Base-by-base conservation (phyloP, 2,113 vertebrate species). In the Gavia stellata region DNA sequence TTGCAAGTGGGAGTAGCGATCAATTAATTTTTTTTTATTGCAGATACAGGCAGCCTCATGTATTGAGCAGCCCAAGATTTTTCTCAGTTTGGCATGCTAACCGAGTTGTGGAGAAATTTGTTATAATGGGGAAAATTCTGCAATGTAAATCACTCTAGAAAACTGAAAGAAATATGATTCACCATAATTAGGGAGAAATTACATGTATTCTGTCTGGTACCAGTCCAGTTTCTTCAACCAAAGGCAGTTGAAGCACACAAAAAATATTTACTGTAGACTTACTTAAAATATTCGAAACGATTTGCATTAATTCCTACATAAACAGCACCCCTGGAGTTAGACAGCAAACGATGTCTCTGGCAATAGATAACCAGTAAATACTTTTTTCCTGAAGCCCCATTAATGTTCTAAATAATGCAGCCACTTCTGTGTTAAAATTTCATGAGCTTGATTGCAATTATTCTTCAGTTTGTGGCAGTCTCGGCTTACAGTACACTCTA, bases 371-470 rank as follows among this genome's bases (percentile, higher is more conserved):
- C 79, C 62, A 97, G 38, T 58, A 97, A 97, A 97, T 96, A 96
- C 44, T 40, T 97, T 89, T 81, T 94, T 94, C 55, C 79, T 93
- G 79, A 96, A 96, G 93, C 53, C 75, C 78, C 36, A 77, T 94
- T 92, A 85, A 90, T 81, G 70, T 90, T 92, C 92, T 95, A 96
- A 97, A 96, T 94, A 97, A 97, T 95, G 75, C 79, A 95, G 70
- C 36, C 88, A 82, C 44, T 94, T 96, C 62, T 92, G 50, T 88
- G 81, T 97, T 97, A 97, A 97, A 96, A 95, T 97, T 96, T 96
- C 92, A 97, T 94, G 86, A 94, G 84, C 67, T 90, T 94, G 90
- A 96, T 91, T 93, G 62, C 58, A 95, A 94, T 93, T 95, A 96
- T 94, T 97, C 86, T 81, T 92, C 86, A 80, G 66, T 90, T 86